Conservation (phyloP, 2,113 vertebrate species). For the Alosa alosa region DNA sequence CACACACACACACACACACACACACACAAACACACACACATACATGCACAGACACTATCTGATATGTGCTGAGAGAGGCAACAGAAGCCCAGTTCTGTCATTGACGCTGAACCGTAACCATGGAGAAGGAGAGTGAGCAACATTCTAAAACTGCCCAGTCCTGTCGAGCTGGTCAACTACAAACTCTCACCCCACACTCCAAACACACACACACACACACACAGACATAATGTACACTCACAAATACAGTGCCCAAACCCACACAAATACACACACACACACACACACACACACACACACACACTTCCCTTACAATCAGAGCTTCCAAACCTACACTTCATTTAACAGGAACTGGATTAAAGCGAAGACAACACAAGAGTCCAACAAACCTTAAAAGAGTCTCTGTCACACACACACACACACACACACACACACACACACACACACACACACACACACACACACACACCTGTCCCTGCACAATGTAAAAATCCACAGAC, state of each 20-base stretch:
- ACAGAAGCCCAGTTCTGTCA: too few relatives aligned
- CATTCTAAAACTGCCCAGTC: too few relatives aligned
- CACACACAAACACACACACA: too few relatives aligned
- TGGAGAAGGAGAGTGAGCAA: too few relatives aligned
- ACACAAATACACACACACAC: background rate
- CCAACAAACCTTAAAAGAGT: background rate
- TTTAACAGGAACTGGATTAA: background rate
- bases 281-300: background rate
- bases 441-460: slow-evolving; percentile 21
- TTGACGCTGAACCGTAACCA: too few relatives aligned
- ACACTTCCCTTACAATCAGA: background rate
- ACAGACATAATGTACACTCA: background rate
- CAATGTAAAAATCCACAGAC: too few relatives aligned
- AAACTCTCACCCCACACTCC: background rate
- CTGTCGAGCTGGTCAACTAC: too few relatives aligned
- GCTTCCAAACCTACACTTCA: background rate
- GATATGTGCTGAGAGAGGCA: too few relatives aligned
- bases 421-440: slow-evolving; percentile 1
- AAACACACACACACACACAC: background rate
- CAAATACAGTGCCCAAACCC: background rate
- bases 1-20: too few relatives aligned
- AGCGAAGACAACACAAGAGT: background rate
- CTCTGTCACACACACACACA: slow-evolving; percentile 17
- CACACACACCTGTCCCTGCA: too few relatives aligned
- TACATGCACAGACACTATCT: too few relatives aligned